Conservation (phyloP, 2,113 vertebrate genomes). For the Mustelus asterias region DNA sequence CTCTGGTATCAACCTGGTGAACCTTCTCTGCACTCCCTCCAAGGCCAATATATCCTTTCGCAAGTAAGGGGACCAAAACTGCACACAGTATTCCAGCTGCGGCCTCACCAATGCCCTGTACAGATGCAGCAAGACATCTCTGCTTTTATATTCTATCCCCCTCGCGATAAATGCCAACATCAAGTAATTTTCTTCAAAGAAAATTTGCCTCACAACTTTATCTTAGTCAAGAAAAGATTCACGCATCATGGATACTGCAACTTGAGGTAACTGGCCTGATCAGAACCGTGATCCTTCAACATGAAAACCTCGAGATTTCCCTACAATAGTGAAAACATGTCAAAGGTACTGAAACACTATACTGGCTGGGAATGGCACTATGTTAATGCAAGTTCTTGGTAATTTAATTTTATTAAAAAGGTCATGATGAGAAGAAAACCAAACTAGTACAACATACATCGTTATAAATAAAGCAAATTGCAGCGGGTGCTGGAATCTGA, state of each 20-base stretch:
- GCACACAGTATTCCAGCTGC: too few relatives aligned
- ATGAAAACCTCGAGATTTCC: not conserved
- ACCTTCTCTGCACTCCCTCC: too few relatives aligned
- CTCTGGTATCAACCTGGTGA: too few relatives aligned
- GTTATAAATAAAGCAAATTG: too few relatives aligned
- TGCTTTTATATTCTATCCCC: too few relatives aligned
- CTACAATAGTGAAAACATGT: not conserved
- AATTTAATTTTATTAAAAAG: not conserved
- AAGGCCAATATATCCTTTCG: too few relatives aligned
- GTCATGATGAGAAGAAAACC: not conserved
- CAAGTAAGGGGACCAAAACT: too few relatives aligned
- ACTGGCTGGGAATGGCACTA: not conserved
- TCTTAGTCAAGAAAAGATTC: not conserved
- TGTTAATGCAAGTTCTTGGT: not conserved
- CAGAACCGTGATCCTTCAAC: not conserved
- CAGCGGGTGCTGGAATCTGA: too few relatives aligned
- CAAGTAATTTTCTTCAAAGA: not conserved
- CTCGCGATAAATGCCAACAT: too few relatives aligned
- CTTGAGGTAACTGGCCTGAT: not conserved
- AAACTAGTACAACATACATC: not conserved
- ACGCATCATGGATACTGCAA: not conserved
- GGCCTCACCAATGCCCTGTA: too few relatives aligned
- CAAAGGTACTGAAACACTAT: not conserved
- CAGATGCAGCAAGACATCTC: too few relatives aligned
- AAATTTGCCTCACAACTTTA: not conserved